Evolutionary conservation across 1,140 invertebrate genomes (phyloP).

Genomic region (Druon quercuslanigerum): DNA sequence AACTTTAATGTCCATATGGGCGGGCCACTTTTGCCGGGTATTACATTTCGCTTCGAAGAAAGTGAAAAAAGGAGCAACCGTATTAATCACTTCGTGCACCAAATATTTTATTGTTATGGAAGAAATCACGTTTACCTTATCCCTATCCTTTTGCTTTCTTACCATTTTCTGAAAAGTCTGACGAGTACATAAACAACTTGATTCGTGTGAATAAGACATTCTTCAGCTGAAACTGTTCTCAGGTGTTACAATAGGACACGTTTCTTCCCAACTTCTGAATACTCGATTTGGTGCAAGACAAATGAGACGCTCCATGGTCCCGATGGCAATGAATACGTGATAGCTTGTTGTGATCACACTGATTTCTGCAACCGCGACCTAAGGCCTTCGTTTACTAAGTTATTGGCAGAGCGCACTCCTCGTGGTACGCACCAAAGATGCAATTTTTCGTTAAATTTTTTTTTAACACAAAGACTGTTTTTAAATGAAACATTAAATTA

Average conservation of each 20-base stretch:
- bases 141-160: neutral
- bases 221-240: constrained; percentile 62
- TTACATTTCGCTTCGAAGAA: no score
- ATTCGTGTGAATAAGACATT: constrained; percentile 31
- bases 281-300: constrained; percentile 74
- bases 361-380: constrained; percentile 80
- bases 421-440: constrained; percentile 43
- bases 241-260: constrained; percentile 77
- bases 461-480: constrained; percentile 24
- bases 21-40: no score
- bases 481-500: neutral
- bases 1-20: no score
- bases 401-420: constrained; percentile 61
- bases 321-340: constrained; percentile 65
- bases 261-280: constrained; percentile 74
- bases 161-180: neutral
- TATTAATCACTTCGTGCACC: no score
- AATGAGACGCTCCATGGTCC: constrained; percentile 62
- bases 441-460: constrained; percentile 49
- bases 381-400: constrained; percentile 68
- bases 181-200: neutral
- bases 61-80: no score
- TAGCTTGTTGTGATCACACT: constrained; percentile 77
- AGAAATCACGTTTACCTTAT: neutral
- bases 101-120: neutral